These are phyloP conservation scores for Heloderma charlesbogerti DNA, from an alignment of 2,113 vertebrate genomes.

Conservation along the genomic window DNA sequence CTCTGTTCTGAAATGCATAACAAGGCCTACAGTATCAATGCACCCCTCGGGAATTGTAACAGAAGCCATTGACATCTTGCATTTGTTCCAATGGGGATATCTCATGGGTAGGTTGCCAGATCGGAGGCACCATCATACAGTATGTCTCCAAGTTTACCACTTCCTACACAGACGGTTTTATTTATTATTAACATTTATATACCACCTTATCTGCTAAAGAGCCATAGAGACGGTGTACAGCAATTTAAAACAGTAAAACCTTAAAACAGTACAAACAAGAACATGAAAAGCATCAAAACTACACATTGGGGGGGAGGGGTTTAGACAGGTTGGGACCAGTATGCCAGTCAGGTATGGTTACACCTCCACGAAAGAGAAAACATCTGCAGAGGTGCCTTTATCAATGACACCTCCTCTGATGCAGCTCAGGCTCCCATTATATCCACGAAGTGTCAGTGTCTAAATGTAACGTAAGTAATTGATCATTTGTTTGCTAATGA, in stretches of 20 bases:
- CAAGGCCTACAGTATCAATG: background rate
- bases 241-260: no score
- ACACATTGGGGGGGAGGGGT: no score
- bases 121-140: background rate
- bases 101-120: background rate
- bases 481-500: background rate
- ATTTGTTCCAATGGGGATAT: background rate
- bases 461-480: slow-evolving; percentile 1
- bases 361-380: background rate
- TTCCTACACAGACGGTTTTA: background rate
- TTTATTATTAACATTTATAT: no score
- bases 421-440: background rate
- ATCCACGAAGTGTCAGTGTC: slow-evolving; percentile 3
- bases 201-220: no score
- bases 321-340: background rate
- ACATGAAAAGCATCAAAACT: no score
- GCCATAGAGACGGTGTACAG: no score
- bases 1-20: background rate
- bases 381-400: background rate
- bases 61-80: no score
- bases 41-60: background rate
- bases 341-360: background rate
- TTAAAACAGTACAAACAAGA: no score
- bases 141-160: background rate
- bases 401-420: background rate